These are phyloP conservation scores for Uropsilus gracilis DNA, from an alignment of 2,113 vertebrate species.

Conservation along the genomic window DNA sequence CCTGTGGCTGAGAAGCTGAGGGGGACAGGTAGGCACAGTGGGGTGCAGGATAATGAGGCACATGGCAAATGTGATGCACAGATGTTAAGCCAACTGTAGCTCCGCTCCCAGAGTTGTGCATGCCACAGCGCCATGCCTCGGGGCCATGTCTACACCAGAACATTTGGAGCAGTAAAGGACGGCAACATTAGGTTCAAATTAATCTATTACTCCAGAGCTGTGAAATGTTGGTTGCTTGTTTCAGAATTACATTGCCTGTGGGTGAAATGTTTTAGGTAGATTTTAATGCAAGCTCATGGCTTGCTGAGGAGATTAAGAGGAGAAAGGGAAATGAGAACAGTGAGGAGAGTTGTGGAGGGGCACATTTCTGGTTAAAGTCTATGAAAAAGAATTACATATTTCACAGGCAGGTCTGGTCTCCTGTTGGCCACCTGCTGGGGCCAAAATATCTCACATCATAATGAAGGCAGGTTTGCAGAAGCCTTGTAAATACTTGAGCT, in stretches of 20 bases:
- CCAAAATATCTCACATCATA: slow-evolving; percentile 92
- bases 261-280: slow-evolving; percentile 91
- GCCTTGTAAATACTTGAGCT: slow-evolving; percentile 92
- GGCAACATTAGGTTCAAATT: slow-evolving; percentile 93
- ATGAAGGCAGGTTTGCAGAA: slow-evolving; percentile 91
- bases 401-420: slow-evolving; percentile 88
- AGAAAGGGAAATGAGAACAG: slow-evolving; percentile 93
- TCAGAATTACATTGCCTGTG: slow-evolving; percentile 91
- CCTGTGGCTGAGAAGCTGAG: slow-evolving; percentile 91
- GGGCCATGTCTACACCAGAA: slow-evolving; percentile 92
- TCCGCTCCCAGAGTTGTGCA: slow-evolving; percentile 88
- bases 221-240: slow-evolving; percentile 93
- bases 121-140: slow-evolving; percentile 88
- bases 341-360: slow-evolving; percentile 88
- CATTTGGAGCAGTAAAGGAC: slow-evolving; percentile 92
- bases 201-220: slow-evolving; percentile 92
- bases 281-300: slow-evolving; percentile 94
- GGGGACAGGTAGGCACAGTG: slow-evolving; percentile 91
- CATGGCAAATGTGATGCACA: slow-evolving; percentile 94
- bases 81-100: slow-evolving; percentile 93
- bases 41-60: slow-evolving; percentile 90
- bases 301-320: slow-evolving; percentile 90
- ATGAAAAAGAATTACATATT: slow-evolving; percentile 92
- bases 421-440: slow-evolving; percentile 92
- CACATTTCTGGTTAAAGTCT: slow-evolving; percentile 91